phyloP scores from a whole-genome alignment of 2,797 vertebrate genomes.

The Centropyge bicolor region DNA sequence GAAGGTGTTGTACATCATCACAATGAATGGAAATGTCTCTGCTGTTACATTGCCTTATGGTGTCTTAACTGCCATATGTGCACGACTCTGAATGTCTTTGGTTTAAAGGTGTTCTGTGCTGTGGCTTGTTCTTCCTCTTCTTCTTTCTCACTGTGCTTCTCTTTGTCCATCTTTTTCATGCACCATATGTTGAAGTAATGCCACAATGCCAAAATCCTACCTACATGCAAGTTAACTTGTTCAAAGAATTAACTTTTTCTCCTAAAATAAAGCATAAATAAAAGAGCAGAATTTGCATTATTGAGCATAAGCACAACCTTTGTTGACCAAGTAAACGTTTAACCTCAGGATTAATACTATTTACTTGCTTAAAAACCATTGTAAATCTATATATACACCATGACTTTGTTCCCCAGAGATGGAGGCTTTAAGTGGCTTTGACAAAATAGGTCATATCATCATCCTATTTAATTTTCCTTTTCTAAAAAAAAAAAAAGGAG shows the following conservation, averaged over 20 bases:
- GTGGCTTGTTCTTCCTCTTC: background rate
- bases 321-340: slow-evolving; percentile 32
- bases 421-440: slow-evolving; percentile 66
- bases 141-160: background rate
- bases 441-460: slow-evolving; percentile 77
- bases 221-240: background rate
- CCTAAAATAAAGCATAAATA: too few relatives aligned
- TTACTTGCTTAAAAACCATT: slow-evolving; percentile 7
- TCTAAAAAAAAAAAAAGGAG: slow-evolving; percentile 54
- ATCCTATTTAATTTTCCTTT: slow-evolving; percentile 66
- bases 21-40: slow-evolving; percentile 23
- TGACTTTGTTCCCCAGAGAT: slow-evolving; percentile 57
- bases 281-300: too few relatives aligned
- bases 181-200: background rate
- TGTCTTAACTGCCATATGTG: background rate
- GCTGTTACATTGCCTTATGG: background rate
- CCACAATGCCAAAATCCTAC: background rate
- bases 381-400: slow-evolving; percentile 46
- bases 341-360: slow-evolving; percentile 16
- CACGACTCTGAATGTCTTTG: background rate
- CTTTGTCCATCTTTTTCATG: background rate
- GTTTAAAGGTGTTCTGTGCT: background rate
- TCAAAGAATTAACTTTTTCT: too few relatives aligned
- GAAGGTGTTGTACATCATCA: slow-evolving; percentile 32
- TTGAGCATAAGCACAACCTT: background rate